Base-by-base conservation (phyloP, 2,113 vertebrate genomes). In the Nasalis larvatus region DNA sequence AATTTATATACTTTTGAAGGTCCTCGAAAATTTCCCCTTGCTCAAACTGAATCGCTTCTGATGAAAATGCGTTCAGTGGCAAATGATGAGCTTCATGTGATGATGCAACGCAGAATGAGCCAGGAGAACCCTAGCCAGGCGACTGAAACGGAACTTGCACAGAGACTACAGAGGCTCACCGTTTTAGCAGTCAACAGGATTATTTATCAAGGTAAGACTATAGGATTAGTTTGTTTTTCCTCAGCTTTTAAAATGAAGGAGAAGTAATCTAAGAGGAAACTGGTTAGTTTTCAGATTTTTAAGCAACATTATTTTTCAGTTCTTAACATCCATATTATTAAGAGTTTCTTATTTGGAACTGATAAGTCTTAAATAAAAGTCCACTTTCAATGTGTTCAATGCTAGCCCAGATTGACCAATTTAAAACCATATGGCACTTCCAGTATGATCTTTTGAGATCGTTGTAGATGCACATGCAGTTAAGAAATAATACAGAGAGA, bases 91-190 rank as follows among this genome's bases (percentile, higher is more conserved):
- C 99, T 99, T 58, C 98, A 99, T 63, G 98, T 99, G 96, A 99
- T 99, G 99, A 99, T 99, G 99, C 99, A 99, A 87, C 98, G 99
- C 66, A 99, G 99, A 95, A 99, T 99, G 99, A 99, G 99, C 98
- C 99, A 99, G 97, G 99, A 99, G 98, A 99, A 99, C 98, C 99
- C 99, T 1, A 97, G 99, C 78, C 99, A 99, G 91, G 99, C 99
- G 45, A 99, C 99, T 5, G 99, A 99, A 94, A 96, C 99, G 0
- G 99, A 99, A 97, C 99, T 99, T 45, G 98, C 99, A 0, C 99
- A 99, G 90, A 98, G 99, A 45, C 98, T 99, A 89, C 99, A 99
- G 98, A 99, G 99, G 91, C 99, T 99, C 17, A 99, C 99, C 63
- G 98, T 99, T 84, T 97, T 99, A 74, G 99, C 99, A 0, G 99